These are phyloP conservation scores for Oreocharis arfaki DNA, from an alignment of 2,113 vertebrate species.

Conservation along the genomic window DNA sequence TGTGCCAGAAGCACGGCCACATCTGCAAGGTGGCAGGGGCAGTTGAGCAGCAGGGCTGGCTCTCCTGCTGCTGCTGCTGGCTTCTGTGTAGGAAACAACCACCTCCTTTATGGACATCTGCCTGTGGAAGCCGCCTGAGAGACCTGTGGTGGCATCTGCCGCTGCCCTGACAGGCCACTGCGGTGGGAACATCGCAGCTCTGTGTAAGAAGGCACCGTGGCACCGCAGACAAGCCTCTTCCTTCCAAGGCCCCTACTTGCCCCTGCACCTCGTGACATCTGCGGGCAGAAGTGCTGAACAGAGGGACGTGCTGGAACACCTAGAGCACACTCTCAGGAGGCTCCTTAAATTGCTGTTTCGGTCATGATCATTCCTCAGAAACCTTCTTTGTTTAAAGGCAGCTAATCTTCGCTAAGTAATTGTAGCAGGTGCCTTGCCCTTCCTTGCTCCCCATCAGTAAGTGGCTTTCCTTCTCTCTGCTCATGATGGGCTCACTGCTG, in stretches of 20 bases:
- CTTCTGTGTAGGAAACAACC: not conserved
- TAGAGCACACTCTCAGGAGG: not conserved
- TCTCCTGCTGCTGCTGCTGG: not conserved
- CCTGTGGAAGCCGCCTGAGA: fast-evolving
- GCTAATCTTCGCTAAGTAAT: not conserved
- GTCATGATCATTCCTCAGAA: not conserved
- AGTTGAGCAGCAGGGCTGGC: fast-evolving
- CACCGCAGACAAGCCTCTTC: not conserved
- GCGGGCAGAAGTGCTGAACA: not conserved
- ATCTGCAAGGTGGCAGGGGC: fast-evolving
- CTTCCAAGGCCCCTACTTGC: not conserved
- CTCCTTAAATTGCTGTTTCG: not conserved
- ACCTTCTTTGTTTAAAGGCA: not conserved
- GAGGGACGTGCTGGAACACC: not conserved
- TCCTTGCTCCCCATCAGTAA: not conserved
- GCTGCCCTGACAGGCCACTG: not conserved
- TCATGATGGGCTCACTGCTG: fast-evolving
- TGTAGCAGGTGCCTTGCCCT: not conserved
- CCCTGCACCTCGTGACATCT: not conserved
- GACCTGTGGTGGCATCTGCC: fast-evolving
- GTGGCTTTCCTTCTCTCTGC: not conserved
- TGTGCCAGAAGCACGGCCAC: fast-evolving
- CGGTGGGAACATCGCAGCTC: fast-evolving
- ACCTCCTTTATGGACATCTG: not conserved
- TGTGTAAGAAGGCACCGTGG: fast-evolving